Conservation (phyloP, 2,797 vertebrate species). For the Tokudaia muenninki region DNA sequence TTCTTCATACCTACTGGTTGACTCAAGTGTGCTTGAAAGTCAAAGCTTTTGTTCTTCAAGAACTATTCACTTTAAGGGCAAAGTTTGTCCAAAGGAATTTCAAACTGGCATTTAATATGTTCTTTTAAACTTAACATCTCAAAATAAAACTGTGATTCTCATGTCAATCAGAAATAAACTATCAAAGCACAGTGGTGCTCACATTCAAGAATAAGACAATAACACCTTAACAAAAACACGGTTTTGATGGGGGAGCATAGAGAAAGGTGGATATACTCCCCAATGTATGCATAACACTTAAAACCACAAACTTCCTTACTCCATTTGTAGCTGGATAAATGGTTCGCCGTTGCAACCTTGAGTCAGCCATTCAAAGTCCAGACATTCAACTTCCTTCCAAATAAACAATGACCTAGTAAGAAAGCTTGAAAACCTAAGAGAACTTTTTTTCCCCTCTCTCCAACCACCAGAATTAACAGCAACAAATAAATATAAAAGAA, state of each 20-base stretch:
- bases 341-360: constrained; percentile 20
- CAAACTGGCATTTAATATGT: not conserved
- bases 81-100: constrained; percentile 21
- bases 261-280: not conserved
- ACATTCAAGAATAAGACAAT: not conserved
- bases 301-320: not conserved
- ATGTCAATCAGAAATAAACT: not conserved
- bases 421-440: constrained; percentile 13
- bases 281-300: rapidly evolving
- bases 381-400: constrained; percentile 38
- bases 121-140: not conserved
- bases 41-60: constrained; percentile 38
- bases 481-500: not conserved
- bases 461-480: not conserved
- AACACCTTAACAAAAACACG: not conserved
- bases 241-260: not conserved
- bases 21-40: not conserved
- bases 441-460: not conserved
- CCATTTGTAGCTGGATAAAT: not conserved
- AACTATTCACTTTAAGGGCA: not conserved
- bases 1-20: not conserved
- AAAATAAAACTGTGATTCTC: not conserved
- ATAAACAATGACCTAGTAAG: constrained; percentile 47
- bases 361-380: constrained; percentile 12
- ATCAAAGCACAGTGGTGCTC: not conserved